Conservation (phyloP, 1,140 invertebrate species). For the Drosophila triauraria region DNA sequence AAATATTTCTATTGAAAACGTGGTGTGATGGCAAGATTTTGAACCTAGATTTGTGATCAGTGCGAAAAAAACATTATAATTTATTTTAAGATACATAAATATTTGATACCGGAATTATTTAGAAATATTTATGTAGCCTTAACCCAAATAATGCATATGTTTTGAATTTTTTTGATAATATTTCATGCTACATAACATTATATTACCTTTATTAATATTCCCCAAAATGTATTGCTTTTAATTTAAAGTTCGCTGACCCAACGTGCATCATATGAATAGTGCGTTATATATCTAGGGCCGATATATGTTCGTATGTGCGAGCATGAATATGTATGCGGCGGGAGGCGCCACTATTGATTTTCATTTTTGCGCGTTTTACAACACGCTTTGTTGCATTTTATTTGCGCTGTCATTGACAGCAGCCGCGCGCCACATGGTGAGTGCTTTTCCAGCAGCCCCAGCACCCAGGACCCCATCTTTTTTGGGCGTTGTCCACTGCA, state of each 20-base stretch:
- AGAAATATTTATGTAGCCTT: not conserved
- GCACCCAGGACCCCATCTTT: conserved; percentile 38
- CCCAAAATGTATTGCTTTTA: not conserved
- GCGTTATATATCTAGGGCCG: conserved; percentile 19
- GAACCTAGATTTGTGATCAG: too few relatives aligned
- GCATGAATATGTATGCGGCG: conserved; percentile 11
- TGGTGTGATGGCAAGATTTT: too few relatives aligned
- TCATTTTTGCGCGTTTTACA: conserved; percentile 78
- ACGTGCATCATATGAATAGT: conserved; percentile 20
- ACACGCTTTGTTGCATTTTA: conserved; percentile 78
- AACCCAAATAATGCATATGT: not conserved
- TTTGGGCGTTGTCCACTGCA: conserved; percentile 80
- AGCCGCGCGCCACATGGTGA: conserved; percentile 55
- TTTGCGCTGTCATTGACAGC: conserved; percentile 79
- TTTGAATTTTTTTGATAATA: too few relatives aligned
- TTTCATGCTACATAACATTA: not conserved
- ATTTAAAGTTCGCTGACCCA: not conserved
- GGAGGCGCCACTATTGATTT: conserved; percentile 69
- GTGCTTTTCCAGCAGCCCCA: conserved; percentile 19
- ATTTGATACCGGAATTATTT: not conserved
- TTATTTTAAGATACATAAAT: too few relatives aligned
- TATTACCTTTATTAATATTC: not conserved
- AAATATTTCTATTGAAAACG: too few relatives aligned
- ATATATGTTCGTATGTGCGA: conserved; percentile 7
- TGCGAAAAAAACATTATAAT: too few relatives aligned